These are phyloP conservation scores for Trichomalopsis sarcophagae DNA, from an alignment of 1,140 invertebrate species.

Conservation along the genomic window DNA sequence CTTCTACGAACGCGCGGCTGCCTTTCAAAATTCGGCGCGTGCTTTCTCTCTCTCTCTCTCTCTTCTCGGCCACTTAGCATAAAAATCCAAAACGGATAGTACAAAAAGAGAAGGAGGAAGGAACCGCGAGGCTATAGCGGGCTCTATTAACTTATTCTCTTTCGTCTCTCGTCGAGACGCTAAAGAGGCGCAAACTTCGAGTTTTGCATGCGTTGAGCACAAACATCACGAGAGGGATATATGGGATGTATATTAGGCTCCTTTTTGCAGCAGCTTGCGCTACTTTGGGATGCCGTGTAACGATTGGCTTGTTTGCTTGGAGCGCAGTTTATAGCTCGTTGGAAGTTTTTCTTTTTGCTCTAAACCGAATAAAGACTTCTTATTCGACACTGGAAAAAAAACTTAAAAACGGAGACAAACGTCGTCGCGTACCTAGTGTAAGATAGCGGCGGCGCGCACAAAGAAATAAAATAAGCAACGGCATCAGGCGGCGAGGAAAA, in stretches of 20 bases:
- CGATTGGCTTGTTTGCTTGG: conserved; percentile 30
- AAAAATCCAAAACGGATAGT: conserved; percentile 15
- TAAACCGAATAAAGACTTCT: not conserved
- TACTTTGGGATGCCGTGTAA: not conserved
- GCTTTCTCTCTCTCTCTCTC: no score
- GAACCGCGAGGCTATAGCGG: not conserved
- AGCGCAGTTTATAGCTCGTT: not conserved
- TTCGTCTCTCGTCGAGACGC: conserved; percentile 24
- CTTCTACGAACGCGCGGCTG: conserved; percentile 31
- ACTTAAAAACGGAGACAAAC: no score
- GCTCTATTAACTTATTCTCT: conserved; percentile 27
- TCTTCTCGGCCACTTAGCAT: conserved; percentile 21
- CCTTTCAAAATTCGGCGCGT: conserved; percentile 12
- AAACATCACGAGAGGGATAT: no score
- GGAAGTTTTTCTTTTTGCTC: not conserved
- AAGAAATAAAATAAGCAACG: conserved; percentile 28
- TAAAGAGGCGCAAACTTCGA: conserved; percentile 30
- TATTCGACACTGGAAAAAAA: no score
- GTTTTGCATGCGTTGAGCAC: not conserved
- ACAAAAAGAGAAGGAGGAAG: not conserved
- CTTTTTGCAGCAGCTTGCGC: conserved; percentile 27
- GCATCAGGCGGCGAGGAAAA: not conserved
- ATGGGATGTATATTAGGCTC: not conserved
- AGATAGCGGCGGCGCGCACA: not conserved
- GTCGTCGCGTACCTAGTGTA: conserved; percentile 7